Evolutionary conservation across 1,140 invertebrate species (phyloP), one percentile per base, ranked within the genome.

Genomic region (Drosophila kikkawai): DNA sequence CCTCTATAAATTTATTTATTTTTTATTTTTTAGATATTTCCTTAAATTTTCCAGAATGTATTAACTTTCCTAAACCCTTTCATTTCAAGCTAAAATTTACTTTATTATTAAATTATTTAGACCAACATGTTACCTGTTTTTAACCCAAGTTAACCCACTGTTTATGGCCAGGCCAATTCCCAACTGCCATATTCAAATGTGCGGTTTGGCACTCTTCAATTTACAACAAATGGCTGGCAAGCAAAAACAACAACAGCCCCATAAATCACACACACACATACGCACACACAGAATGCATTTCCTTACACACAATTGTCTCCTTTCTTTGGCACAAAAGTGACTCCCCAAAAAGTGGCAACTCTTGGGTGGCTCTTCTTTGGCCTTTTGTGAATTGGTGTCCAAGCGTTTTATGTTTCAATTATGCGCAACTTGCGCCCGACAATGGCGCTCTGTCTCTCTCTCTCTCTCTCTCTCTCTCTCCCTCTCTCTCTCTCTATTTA

Each of bases 371-470:
- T 39, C 67, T 47, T 56, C 53, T 68, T 51, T 69, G 79, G 85
- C 81, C 85, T 85, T 88, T 88, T 88, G 85, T 88, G 85, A 90
- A 90, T 88, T 90, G 85, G 85, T 88, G 85, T 88, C 85, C 85
- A 88, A 88, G 85, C 85, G 85, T 88, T 88, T 88, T 88, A 88
- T 88, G 85, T 88, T 88, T 88, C 85, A 88, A 88, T 88, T 88
- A 88, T 88, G 85, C 85, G 85, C 85, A 88, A 88, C 84, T 88
- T 88, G 84, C 60, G 85, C 78, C 84, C 84, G 80, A 88, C 84
- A 88, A 88, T 88, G 85, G 81, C 45, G 51, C 63, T 41, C 80
- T 58, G 57, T 68, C 75, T 51, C 58, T 66, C 7, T 57, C 17
- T 34, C 17, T 13, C 32, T 5, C 50, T 19, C 34, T 15, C 7